Evolutionary conservation across 1,140 invertebrate species (phyloP).

Genomic region (Drosophila nebulosa): DNA sequence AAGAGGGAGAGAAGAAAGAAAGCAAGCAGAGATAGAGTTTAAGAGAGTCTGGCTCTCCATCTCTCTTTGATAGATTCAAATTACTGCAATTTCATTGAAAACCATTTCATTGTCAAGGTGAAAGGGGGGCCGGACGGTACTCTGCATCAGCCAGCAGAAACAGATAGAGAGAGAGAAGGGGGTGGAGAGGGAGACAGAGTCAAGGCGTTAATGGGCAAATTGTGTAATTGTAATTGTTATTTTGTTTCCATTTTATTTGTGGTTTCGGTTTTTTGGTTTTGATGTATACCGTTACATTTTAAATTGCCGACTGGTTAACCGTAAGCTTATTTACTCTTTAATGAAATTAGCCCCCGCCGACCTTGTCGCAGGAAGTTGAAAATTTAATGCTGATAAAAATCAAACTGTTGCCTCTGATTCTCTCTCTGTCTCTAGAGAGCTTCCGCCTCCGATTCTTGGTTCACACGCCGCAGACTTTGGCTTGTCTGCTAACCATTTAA

Average conservation of each 20-base stretch:
- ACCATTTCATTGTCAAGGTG: conserved; percentile 74
- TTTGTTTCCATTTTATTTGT: conserved; percentile 15
- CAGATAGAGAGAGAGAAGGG: background rate
- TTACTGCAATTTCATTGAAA: conserved; percentile 64
- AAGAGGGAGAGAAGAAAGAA: background rate
- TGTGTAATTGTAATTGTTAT: conserved; percentile 63
- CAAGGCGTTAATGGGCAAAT: conserved; percentile 73
- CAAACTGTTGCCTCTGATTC: conserved; percentile 28
- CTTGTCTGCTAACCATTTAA: conserved; percentile 54
- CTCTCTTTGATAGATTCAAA: conserved; percentile 10
- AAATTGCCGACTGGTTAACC: conserved; percentile 59
- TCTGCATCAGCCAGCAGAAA: background rate
- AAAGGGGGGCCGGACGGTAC: conserved; percentile 13
- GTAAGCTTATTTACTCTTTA: conserved; percentile 68
- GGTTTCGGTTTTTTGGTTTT: background rate
- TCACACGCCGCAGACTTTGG: conserved; percentile 51
- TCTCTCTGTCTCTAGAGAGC: conserved; percentile 36
- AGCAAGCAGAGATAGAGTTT: background rate
- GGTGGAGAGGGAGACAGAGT: background rate
- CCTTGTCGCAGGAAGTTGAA: conserved; percentile 67
- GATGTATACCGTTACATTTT: conserved; percentile 58
- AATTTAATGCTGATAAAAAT: conserved; percentile 67
- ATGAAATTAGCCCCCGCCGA: conserved; percentile 62
- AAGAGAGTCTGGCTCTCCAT: too few relatives aligned
- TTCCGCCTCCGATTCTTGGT: conserved; percentile 33